Percentiles rank a stretch among this genome's conserved stretches.
phyloP scores from a whole-genome alignment of 2,113 vertebrate genomes.

The Sigmodon hispidus region DNA sequence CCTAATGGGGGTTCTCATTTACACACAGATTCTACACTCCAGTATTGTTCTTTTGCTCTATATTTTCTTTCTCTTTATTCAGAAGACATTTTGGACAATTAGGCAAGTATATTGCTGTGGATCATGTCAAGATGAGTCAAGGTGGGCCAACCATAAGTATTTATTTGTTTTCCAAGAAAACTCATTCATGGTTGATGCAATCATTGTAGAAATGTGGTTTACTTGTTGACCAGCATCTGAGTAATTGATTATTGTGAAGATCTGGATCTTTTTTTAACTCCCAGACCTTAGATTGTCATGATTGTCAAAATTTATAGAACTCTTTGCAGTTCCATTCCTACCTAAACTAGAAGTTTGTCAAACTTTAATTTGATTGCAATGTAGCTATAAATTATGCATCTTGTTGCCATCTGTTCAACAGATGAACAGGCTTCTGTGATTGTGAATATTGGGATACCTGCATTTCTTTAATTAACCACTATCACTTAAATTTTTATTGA shows the following conservation, averaged over 20 bases:
- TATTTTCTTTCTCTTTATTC: not conserved
- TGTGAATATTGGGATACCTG: not conserved
- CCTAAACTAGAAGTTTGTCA: not conserved
- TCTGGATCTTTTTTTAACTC: not conserved
- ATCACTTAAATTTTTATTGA: not conserved
- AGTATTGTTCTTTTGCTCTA: not conserved
- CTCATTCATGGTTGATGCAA: not conserved
- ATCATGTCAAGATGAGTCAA: not conserved
- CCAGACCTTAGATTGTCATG: not conserved
- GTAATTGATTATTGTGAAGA: not conserved
- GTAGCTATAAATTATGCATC: not conserved
- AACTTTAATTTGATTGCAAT: conserved; percentile 18
- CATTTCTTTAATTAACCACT: not conserved
- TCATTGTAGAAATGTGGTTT: not conserved
- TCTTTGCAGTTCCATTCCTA: conserved; percentile 19
- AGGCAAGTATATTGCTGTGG: not conserved
- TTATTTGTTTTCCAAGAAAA: not conserved
- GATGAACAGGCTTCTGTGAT: not conserved
- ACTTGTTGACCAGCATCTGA: not conserved
- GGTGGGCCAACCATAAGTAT: not conserved
- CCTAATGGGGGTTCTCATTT: no score
- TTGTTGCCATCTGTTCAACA: not conserved
- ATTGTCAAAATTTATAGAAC: not conserved
- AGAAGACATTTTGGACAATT: not conserved
- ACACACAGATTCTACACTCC: no score